phyloP scores from a whole-genome alignment of 2,113 vertebrate species.

The Mesitornis unicolor region DNA sequence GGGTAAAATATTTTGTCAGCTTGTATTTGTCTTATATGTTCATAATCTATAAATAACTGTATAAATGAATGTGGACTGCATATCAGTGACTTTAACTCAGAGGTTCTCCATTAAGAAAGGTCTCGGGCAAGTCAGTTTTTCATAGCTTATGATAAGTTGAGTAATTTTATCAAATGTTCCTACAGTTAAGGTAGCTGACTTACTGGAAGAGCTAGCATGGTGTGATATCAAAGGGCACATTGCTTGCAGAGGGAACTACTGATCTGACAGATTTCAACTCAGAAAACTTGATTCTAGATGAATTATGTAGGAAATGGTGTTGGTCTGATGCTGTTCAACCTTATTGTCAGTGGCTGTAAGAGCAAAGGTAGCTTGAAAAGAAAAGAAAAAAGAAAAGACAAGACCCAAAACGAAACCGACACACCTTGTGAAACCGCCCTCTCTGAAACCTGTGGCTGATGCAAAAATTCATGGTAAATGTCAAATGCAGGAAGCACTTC shows the following conservation, averaged over 20 bases:
- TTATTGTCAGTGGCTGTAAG: rapidly evolving
- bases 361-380: not conserved
- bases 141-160: not conserved
- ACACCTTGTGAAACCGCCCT: not conserved
- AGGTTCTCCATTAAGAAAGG: too few relatives aligned
- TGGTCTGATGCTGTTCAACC: not conserved
- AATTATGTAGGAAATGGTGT: rapidly evolving
- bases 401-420: not conserved
- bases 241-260: not conserved
- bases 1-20: not conserved
- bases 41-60: rapidly evolving
- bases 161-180: not conserved
- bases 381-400: too few relatives aligned
- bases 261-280: not conserved
- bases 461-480: rapidly evolving
- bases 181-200: rapidly evolving
- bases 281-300: not conserved
- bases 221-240: rapidly evolving
- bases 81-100: rapidly evolving
- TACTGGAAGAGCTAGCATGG: rapidly evolving
- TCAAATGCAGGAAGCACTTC: not conserved
- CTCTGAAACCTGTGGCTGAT: not conserved
- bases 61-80: rapidly evolving
- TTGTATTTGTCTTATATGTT: rapidly evolving
- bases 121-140: rapidly evolving